Evolutionary conservation across 2,113 vertebrate genomes (phyloP), one percentile per base, ranked within the genome.

Genomic region (Labeo catla): DNA sequence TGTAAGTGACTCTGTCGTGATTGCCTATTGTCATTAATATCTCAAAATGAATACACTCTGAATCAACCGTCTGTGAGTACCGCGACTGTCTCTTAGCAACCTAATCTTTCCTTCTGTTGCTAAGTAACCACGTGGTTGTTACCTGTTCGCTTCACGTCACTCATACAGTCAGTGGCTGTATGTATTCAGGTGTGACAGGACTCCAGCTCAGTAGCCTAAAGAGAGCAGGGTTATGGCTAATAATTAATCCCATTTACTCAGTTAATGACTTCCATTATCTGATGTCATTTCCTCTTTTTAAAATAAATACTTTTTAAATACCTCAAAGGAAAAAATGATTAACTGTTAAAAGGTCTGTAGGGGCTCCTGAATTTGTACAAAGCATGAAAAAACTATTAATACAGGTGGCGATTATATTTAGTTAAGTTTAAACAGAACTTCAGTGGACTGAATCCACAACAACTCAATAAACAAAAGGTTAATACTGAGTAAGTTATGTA

Each of bases 61-160:
- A 79, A 76, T 78, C 79, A 72, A 78, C 86, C 72, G 43, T 73
- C 85, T 74, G 86, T 47, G 84, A 84, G 89, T 86, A 87, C 88
- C 79, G n/a, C 81, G 84, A 86, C 87, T 89, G 91, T 92, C 81
- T 87, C 91, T 90, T 91, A 91, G 91, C 91, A 92, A 92, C 91
- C 79, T 78, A 21, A 86, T 83, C 76, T 85, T 80, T 81, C 76
- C 61, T 73, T 83, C 86, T 90, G 91, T 92, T 92, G 91, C 91
- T 90, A 89, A 90, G 91, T 89, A 91, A 92, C 91, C 88, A 87
- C 89, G 89, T 91, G 90, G 88, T 89, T 81, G 74, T 73, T 88
- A 91, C 91, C 89, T 92, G 89, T 89, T 79, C 65, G 61, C 76
- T 76, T 68, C 83, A 85, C 86, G 83, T 89, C 86, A 76, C 54